These are phyloP conservation scores for Alligator sinensis DNA, from an alignment of 2,113 vertebrate genomes.

Conservation along the genomic window DNA sequence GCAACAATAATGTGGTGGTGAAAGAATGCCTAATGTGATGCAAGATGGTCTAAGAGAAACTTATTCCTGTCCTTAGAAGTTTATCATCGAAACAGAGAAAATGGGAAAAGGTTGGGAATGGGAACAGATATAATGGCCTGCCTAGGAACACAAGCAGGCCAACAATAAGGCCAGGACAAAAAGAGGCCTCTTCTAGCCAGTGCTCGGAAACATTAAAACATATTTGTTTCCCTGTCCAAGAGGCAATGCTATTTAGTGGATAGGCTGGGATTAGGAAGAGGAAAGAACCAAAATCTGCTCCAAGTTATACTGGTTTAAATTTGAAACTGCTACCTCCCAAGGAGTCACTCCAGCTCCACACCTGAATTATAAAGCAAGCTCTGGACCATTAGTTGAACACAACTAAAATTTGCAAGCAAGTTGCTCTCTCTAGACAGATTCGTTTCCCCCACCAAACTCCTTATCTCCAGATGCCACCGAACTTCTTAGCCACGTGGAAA, in stretches of 20 bases:
- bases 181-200: neutral
- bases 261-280: neutral
- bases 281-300: neutral
- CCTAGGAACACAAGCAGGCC: neutral
- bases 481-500: neutral
- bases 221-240: neutral
- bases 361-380: neutral
- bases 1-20: no score
- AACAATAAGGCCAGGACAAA: neutral
- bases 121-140: neutral
- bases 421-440: neutral
- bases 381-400: neutral
- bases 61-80: neutral
- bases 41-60: neutral
- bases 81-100: neutral
- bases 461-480: neutral
- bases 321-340: neutral
- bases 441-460: neutral
- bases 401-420: neutral
- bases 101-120: neutral
- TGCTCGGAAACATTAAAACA: neutral
- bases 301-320: neutral
- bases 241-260: neutral
- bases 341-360: neutral
- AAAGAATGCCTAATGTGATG: no score